Conservation (phyloP, 2,797 vertebrate species). For the Sebastiscus albofasciatus region DNA sequence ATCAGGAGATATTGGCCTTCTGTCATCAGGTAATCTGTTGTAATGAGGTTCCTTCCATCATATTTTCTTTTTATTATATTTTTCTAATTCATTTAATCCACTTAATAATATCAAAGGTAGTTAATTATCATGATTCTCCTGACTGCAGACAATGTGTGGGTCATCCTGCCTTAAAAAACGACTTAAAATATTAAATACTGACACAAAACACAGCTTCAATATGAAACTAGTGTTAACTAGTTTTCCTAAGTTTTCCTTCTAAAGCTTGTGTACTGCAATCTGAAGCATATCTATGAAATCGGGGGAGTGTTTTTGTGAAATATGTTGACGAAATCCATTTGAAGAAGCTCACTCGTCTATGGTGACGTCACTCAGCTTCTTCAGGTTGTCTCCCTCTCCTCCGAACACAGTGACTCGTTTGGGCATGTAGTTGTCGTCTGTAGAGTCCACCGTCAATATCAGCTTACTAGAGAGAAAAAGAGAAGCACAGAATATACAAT, state of each 20-base stretch:
- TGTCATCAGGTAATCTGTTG: neutral
- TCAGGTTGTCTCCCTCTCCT: conserved; percentile 93
- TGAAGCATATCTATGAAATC: neutral
- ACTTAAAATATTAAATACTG: neutral
- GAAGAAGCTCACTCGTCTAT: conserved; percentile 91
- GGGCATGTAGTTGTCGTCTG: conserved; percentile 98
- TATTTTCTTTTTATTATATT: neutral
- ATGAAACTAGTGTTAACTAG: neutral
- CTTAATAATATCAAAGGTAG: neutral
- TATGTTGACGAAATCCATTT: neutral
- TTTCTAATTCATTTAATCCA: neutral
- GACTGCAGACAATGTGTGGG: neutral
- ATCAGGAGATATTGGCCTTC: neutral
- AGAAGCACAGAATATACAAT: neutral
- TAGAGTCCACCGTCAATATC: conserved; percentile 93
- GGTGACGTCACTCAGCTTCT: conserved; percentile 92
- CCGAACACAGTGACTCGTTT: conserved; percentile 92
- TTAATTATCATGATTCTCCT: neutral
- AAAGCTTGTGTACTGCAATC: neutral
- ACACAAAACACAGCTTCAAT: neutral
- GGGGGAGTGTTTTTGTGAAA: neutral
- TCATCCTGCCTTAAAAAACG: neutral
- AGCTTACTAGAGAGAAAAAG: conserved; percentile 85
- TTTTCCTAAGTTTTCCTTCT: neutral
- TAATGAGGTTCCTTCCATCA: neutral